A percentile compares a stretch with the other conserved stretches of the same genome.
Evolutionary conservation across 1,140 invertebrate genomes (phyloP).

Genomic region (Aradophagus sp.): DNA sequence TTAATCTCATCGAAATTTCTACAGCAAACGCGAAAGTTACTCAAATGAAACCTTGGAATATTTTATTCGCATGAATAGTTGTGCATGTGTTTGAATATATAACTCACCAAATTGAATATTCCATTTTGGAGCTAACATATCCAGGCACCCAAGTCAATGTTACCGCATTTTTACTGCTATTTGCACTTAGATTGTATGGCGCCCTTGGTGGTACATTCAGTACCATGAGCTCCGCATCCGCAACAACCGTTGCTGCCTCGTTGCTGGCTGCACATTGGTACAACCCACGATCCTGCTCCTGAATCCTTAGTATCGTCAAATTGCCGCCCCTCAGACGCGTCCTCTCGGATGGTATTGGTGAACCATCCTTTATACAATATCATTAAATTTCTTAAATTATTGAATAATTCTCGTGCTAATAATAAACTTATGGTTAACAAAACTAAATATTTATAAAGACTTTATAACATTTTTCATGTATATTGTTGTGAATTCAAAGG

Average conservation of each 20-base stretch:
- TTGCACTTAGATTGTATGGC: slow-evolving; percentile 90
- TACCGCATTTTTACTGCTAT: slow-evolving; percentile 84
- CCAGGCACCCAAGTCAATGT: slow-evolving; percentile 91
- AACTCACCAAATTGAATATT: slow-evolving; percentile 87
- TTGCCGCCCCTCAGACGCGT: slow-evolving; percentile 85
- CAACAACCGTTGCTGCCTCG: slow-evolving; percentile 91
- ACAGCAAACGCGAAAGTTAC: too few relatives aligned
- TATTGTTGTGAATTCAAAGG: too few relatives aligned
- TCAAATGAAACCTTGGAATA: too few relatives aligned
- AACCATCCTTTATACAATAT: slow-evolving; percentile 78
- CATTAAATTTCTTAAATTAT: too few relatives aligned
- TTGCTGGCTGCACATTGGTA: slow-evolving; percentile 95
- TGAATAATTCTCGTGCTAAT: too few relatives aligned
- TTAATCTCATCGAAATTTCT: too few relatives aligned
- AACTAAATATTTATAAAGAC: too few relatives aligned
- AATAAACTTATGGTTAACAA: too few relatives aligned
- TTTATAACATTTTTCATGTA: too few relatives aligned
- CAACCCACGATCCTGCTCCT: slow-evolving; percentile 90
- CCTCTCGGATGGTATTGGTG: slow-evolving; percentile 83
- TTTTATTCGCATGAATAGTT: too few relatives aligned
- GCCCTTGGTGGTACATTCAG: slow-evolving; percentile 91
- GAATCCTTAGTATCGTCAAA: slow-evolving; percentile 87
- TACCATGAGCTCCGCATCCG: slow-evolving; percentile 90
- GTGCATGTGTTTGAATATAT: too few relatives aligned
- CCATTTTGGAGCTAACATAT: slow-evolving; percentile 85